phyloP scores from a whole-genome alignment of 2,797 vertebrate species.

The Protosalanx chinensis region DNA sequence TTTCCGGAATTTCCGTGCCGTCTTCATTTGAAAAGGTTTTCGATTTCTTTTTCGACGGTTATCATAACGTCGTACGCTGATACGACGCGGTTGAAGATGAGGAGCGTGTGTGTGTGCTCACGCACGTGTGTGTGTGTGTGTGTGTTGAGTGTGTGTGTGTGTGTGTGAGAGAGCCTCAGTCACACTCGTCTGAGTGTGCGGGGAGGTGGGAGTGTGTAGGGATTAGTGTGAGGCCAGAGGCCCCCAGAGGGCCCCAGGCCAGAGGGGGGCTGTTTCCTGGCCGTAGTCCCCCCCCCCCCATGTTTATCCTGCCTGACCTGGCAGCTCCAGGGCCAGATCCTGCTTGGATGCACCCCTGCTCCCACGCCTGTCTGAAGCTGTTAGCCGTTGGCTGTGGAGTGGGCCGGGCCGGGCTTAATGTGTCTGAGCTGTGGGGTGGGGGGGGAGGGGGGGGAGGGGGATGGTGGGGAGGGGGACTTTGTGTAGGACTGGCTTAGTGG shows the following conservation, averaged over 20 bases:
- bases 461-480: constrained; percentile 54
- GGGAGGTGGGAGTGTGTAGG: constrained; percentile 58
- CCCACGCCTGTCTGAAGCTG: constrained; percentile 98
- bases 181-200: not conserved
- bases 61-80: no score
- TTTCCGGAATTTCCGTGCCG: no score
- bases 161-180: not conserved
- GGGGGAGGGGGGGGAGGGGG: constrained; percentile 54
- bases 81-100: no score
- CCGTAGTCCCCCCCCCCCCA: constrained; percentile 86
- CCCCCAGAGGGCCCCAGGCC: no score
- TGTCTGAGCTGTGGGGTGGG: constrained; percentile 70
- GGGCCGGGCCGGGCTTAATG: constrained; percentile 81
- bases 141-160: not conserved
- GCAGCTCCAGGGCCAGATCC: constrained; percentile 89
- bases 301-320: constrained; percentile 99
- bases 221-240: constrained; percentile 91
- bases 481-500: constrained; percentile 50
- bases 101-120: constrained; percentile 9
- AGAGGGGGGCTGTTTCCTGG: constrained; percentile 81
- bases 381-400: constrained; percentile 88
- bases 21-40: no score
- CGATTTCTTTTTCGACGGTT: no score
- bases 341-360: constrained; percentile 84
- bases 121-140: constrained; percentile 5